These are phyloP conservation scores for Epistrophe eligans DNA, from an alignment of 2,888 invertebrate species.

Conservation along the genomic window DNA sequence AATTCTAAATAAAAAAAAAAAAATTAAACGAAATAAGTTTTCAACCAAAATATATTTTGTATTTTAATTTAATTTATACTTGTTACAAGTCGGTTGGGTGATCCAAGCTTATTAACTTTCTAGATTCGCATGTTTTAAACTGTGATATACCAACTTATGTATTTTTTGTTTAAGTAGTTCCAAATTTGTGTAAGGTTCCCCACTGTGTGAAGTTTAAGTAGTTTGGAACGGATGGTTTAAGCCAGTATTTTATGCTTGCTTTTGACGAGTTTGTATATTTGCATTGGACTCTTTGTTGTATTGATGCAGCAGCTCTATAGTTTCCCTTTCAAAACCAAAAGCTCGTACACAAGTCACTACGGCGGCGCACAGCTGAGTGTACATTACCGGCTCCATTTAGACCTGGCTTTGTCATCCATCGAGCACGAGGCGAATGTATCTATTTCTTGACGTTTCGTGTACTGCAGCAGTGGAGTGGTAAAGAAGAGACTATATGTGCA, in stretches of 20 bases:
- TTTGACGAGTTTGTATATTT: conserved; percentile 31
- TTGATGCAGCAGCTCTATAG: conserved; percentile 20
- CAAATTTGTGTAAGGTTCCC: neutral
- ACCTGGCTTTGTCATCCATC: conserved; percentile 41
- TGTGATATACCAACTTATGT: neutral
- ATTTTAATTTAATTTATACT: too few relatives aligned
- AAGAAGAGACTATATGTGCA: conserved; percentile 6
- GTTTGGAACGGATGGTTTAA: conserved; percentile 24
- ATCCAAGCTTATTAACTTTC: too few relatives aligned
- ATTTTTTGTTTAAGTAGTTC: neutral
- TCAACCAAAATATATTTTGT: too few relatives aligned
- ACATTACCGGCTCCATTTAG: conserved; percentile 57
- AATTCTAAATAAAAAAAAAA: too few relatives aligned
- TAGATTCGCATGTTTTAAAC: neutral
- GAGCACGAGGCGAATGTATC: conserved; percentile 28
- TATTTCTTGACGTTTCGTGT: conserved; percentile 29
- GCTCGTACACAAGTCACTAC: conserved; percentile 38
- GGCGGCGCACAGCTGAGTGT: conserved; percentile 24
- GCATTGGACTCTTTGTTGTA: conserved; percentile 11
- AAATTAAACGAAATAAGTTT: too few relatives aligned
- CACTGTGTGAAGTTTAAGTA: neutral
- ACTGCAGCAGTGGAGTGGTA: neutral
- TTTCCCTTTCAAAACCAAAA: conserved; percentile 69
- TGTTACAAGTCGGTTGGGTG: too few relatives aligned
- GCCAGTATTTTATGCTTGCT: neutral